Evolutionary conservation across 1,140 invertebrate species (phyloP), one percentile per base, ranked within the genome.

Genomic region (Hylaeus volcanicus): DNA sequence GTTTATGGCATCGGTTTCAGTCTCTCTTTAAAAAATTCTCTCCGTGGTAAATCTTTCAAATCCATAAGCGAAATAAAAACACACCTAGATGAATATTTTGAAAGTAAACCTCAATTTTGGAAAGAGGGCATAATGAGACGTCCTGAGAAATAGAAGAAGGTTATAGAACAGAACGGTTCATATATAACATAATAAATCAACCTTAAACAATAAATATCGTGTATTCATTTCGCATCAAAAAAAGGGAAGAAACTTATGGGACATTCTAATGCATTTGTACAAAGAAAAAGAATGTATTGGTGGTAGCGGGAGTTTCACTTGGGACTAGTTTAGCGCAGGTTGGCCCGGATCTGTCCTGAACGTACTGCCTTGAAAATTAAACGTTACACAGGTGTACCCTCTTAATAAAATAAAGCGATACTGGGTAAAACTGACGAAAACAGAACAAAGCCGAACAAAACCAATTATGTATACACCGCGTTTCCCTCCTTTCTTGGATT

Each of bases 281-380:
- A 4, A 63, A 37, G 41, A 41, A 43, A 65, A 45, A 39, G 15
- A 43, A 39, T 26, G 26, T 26, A 37, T 9, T 26, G 6, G 12
- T 11, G 4, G 43, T 53, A 51, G 37, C 1, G 39, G 61, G 48
- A 26, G n/a, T 9, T 9, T 6, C 6, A 12, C 45, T 51, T 41
- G 69, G 53, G 58, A 45, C 79, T 76, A 73, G 76, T 85, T 65
- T 39, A 26, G 68, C 74, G 80, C 87, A 86, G 81, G 85, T 80
- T 80, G 84, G 56, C 45, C 53, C 37, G 73, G 66, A 82, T 82
- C 69, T 70, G 58, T 56, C n/a, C 45, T 72, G 48, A 72, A 70
- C 80, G 71, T 73, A 79, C 83, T 86, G 86, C 85, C 66, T 72
- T 26, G 26, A 26, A 26, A 26, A 26, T 26, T 26, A 26, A 26